Evolutionary conservation across 2,797 vertebrate genomes (phyloP), one percentile per base, ranked within the genome.

Genomic region (Muscicapa striata): DNA sequence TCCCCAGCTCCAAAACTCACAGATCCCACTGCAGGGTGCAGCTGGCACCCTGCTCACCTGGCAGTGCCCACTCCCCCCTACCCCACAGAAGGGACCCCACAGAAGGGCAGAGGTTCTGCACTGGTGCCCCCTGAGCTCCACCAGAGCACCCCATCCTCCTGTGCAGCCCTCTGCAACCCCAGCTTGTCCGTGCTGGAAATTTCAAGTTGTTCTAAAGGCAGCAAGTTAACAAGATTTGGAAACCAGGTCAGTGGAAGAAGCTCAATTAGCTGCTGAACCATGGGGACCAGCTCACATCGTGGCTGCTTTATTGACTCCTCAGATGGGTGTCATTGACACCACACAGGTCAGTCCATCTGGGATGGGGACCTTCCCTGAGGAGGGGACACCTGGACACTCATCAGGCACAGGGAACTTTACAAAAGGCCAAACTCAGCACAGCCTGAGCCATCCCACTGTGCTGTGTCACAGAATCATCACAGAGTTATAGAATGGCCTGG

Each of bases 221-320:
- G 95, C 52, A 93, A 95, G 89, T 94, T 70, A 93, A 92, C 84
- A 74, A 94, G 92, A 91, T 95, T 93, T 91, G 93, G 94, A 95
- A 96, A 96, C 81, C 95, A 96, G 96, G 96, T 94, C 96, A 96
- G 75, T 1, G 6, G 94, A 94, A 96, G 95, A 12, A 94, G 96
- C 67, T 96, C 95, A 70, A 95, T 94, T 74, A 92, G 93, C 93
- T 9, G 3, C 74, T 95, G 95, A 92, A 93, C 94, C 75, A 0
- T 89, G 82, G 89, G 94, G 95, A 96, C 40, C 94, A 87, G 89
- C 87, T 96, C 91, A 22, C 10, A 15, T 54, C 1, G 4, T 59
- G 64, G 64, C 74, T 79, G 72, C 64, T 77, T 34, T 64, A 41
- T 63, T 45, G 91, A 41, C 91, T 59, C 78, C 43, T 69, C 7